Evolutionary conservation across 2,113 vertebrate species (phyloP), one percentile per base, ranked within the genome.

Genomic region (Ranitomeya imitator): DNA sequence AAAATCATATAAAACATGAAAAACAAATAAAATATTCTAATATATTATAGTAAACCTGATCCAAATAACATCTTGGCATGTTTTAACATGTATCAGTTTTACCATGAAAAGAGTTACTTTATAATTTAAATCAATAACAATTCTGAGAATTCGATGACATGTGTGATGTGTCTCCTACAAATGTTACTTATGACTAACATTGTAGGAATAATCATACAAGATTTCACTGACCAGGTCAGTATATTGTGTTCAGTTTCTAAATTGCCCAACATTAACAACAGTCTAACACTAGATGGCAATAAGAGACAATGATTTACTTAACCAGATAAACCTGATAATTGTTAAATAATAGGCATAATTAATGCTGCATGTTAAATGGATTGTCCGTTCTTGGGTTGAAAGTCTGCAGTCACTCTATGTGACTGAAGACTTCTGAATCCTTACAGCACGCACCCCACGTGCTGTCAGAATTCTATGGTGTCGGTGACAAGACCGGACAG

Each of bases 281-380:
- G 51, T 23, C 18, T 15, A 55, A 54, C 77, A 79, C 51, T 79
- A 79, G 77, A 79, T 79, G 77, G 77, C 77, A 13, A 26, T 57
- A 57, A 55, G 14, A 1, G 57, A 57, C 77, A 23, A 79, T 78
- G 21, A 78, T 78, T 78, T 55, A n/a, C 23, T 31, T 26, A 69
- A 12, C 2, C 15, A 37, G 69, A 18, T 31, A 45, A 74, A 18
- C 69, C 2, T 45, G 37, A 45, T 74, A 45, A 74, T 45, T 45
- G 15, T 45, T 74, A 9, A 45, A 51, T 74, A 18, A 45, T 45
- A 74, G 15, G 7, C 45, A 2, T 74, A 18, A 74, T 51, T 45
- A 45, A 16, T 15, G 7, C 26, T 37, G 7, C 26, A 74, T 6
- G 3, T 26, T 71, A 71, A 71, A 45, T 45, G 37, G 37, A 45